A percentile compares a stretch with the other conserved stretches of the same genome.
These are phyloP conservation scores for Solenodon paradoxus DNA, from an alignment of 2,113 vertebrate species.

Conservation along the genomic window DNA sequence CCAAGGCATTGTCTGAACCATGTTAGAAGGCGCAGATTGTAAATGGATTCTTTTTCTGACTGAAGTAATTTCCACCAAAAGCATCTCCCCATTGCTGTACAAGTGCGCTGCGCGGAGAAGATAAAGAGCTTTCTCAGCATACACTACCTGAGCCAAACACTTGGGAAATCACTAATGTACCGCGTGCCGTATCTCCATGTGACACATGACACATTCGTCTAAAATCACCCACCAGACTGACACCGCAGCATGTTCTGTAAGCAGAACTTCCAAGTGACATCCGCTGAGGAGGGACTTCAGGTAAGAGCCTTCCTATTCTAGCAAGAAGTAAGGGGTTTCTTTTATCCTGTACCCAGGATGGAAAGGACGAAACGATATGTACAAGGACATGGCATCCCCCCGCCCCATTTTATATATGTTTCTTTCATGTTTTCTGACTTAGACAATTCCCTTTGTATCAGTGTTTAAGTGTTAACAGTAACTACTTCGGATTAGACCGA, in stretches of 20 bases:
- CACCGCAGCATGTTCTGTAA: constrained; percentile 85
- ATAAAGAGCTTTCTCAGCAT: constrained; percentile 92
- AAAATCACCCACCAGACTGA: constrained; percentile 94
- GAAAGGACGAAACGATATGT: constrained; percentile 85
- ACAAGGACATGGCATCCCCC: constrained; percentile 72
- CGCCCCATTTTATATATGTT: constrained; percentile 81
- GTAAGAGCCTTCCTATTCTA: constrained; percentile 86
- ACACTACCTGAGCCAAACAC: constrained; percentile 91
- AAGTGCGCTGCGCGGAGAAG: constrained; percentile 89
- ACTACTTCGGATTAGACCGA: constrained; percentile 57
- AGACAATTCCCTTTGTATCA: constrained; percentile 77
- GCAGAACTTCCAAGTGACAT: constrained; percentile 89
- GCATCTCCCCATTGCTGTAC: constrained; percentile 87
- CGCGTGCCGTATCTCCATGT: constrained; percentile 90
- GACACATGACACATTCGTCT: constrained; percentile 92
- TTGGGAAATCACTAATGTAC: constrained; percentile 95
- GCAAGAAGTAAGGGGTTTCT: constrained; percentile 84
- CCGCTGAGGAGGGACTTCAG: constrained; percentile 86
- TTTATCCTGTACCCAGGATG: constrained; percentile 89
- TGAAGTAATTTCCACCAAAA: constrained; percentile 92
- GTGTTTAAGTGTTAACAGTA: constrained; percentile 53
- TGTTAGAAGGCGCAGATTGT: constrained; percentile 95
- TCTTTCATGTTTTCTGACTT: constrained; percentile 80
- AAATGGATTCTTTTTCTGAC: constrained; percentile 98
- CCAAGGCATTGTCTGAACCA: constrained; percentile 94